Conservation (phyloP, 2,888 invertebrate genomes). For the Drosophila anomelani region DNA sequence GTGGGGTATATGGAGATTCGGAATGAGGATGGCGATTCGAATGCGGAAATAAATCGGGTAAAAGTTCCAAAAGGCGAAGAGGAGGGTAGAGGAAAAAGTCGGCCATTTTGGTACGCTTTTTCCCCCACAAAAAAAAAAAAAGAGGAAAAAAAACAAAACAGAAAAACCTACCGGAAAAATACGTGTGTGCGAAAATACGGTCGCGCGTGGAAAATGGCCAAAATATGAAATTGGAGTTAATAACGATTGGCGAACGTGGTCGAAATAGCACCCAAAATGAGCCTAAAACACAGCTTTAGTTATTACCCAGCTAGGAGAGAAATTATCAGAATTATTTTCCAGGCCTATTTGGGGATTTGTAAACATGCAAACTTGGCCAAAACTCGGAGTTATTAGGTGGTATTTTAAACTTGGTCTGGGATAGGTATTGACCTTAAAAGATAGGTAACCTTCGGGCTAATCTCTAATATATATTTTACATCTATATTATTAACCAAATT, state of each 20-base stretch:
- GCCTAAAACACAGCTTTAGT: background rate
- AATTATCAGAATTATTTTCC: background rate
- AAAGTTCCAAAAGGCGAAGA: background rate
- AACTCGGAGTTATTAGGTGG: background rate
- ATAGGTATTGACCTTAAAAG: background rate
- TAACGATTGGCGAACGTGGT: background rate
- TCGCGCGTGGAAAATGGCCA: conserved; percentile 19
- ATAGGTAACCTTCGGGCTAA: background rate
- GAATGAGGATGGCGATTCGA: background rate
- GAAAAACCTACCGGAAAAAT: conserved; percentile 13
- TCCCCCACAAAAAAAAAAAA: background rate
- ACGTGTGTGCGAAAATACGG: conserved; percentile 34
- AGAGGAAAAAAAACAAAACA: background rate
- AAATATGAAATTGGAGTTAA: conserved; percentile 23
- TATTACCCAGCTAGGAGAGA: background rate
- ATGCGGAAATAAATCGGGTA: conserved; percentile 1
- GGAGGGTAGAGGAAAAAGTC: conserved; percentile 30
- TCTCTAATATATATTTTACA: background rate
- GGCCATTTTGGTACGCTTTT: conserved; percentile 66
- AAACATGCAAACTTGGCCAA: background rate
- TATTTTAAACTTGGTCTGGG: background rate
- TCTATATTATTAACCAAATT: background rate
- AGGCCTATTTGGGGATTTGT: background rate
- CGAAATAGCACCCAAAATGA: conserved; percentile 1
- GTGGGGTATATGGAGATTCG: background rate